Evolutionary conservation across 2,797 vertebrate species (phyloP).

Genomic region (Carcharodon carcharias): DNA sequence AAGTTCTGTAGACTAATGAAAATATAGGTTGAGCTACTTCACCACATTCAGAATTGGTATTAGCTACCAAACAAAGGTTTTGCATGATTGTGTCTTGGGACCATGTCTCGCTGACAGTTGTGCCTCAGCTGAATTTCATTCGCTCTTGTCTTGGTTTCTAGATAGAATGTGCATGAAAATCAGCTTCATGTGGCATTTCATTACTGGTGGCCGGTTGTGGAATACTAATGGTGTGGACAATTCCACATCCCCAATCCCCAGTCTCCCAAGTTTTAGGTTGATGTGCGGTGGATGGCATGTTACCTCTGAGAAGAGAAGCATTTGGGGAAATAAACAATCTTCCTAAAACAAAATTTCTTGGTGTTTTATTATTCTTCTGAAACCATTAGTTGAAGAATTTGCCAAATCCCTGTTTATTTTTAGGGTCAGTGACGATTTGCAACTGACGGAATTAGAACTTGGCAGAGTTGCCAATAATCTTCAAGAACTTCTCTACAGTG

Average conservation of each 20-base stretch:
- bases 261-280: neutral
- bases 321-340: neutral
- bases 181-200: neutral
- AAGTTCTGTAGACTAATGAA: neutral
- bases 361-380: neutral
- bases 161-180: neutral
- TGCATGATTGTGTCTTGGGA: neutral
- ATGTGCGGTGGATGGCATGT: neutral
- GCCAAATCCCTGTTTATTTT: conserved; percentile 41
- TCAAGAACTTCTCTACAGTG: conserved; percentile 77
- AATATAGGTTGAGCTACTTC: neutral
- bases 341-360: neutral
- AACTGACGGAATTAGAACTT: conserved; percentile 80
- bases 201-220: neutral
- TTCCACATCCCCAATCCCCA: too few relatives aligned
- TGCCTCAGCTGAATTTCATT: neutral
- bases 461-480: conserved; percentile 72
- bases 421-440: conserved; percentile 76
- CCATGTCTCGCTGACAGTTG: neutral
- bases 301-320: neutral
- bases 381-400: neutral
- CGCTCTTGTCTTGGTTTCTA: too few relatives aligned
- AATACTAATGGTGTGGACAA: too few relatives aligned
- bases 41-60: neutral
- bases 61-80: neutral